Conservation (phyloP, 2,888 invertebrate species). For the Leucania comma region DNA sequence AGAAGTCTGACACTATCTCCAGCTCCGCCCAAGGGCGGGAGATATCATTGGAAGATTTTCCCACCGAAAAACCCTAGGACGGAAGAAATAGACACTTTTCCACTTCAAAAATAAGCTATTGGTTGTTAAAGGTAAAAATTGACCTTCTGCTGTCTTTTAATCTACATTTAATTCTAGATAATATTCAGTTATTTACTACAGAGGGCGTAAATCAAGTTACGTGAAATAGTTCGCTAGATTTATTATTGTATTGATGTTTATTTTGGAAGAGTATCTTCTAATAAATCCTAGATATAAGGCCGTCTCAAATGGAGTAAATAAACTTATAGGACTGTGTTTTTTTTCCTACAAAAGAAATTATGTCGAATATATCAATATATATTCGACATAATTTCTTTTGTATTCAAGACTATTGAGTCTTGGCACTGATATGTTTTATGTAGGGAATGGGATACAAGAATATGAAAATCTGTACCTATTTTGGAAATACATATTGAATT, state of each 20-base stretch:
- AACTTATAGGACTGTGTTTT: slow-evolving; percentile 4
- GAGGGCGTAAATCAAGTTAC: slow-evolving; percentile 45
- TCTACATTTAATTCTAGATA: slow-evolving; percentile 4
- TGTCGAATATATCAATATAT: slow-evolving; percentile 20
- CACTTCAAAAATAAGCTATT: too few species aligned
- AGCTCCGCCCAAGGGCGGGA: too few species aligned
- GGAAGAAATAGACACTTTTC: too few species aligned
- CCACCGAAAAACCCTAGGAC: too few species aligned
- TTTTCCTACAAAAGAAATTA: slow-evolving; percentile 14
- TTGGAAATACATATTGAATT: background rate
- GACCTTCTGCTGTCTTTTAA: slow-evolving; percentile 16
- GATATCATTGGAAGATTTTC: too few species aligned
- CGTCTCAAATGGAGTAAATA: slow-evolving; percentile 29
- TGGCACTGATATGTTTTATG: slow-evolving; percentile 2
- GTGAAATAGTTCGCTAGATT: slow-evolving; percentile 38
- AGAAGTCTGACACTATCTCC: too few species aligned
- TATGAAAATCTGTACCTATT: background rate
- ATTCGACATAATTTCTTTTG: too few species aligned
- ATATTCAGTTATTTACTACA: slow-evolving; percentile 27
- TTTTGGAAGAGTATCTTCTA: slow-evolving; percentile 33
- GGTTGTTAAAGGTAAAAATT: background rate
- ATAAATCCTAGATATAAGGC: slow-evolving; percentile 29
- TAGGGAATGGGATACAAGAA: slow-evolving; percentile 7
- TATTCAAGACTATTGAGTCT: too few species aligned
- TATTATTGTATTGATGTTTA: slow-evolving; percentile 52